Conservation (phyloP, 2,113 vertebrate species). For the Madoqua kirkii region DNA sequence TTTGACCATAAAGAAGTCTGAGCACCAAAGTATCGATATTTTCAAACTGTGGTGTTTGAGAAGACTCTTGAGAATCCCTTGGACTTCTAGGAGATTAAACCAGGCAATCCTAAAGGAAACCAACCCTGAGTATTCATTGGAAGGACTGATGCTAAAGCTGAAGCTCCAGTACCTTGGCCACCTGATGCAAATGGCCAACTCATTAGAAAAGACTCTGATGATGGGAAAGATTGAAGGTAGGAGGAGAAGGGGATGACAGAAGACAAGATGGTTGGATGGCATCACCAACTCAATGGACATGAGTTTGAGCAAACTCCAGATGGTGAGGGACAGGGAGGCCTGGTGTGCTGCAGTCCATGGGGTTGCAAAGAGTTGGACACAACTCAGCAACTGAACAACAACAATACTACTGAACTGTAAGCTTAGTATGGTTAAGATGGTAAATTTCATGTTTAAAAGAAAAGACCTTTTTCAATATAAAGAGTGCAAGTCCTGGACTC, state of each 20-base stretch:
- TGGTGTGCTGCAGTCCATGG: fast-evolving
- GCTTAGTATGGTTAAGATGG: neutral
- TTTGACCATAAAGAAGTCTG: neutral
- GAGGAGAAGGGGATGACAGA: neutral
- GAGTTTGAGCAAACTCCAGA: neutral
- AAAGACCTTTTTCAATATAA: neutral
- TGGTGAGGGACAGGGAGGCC: neutral
- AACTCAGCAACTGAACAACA: neutral
- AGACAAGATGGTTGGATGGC: neutral
- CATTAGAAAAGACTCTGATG: neutral
- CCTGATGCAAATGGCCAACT: neutral
- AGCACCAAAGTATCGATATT: neutral
- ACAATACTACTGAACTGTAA: neutral
- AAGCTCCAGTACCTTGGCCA: neutral
- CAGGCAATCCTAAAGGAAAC: neutral
- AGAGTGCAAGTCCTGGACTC: neutral
- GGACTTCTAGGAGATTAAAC: neutral
- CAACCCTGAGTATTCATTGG: neutral
- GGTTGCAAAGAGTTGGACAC: fast-evolving
- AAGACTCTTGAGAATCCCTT: neutral
- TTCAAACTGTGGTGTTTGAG: neutral
- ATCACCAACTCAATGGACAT: neutral
- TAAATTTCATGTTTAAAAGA: neutral
- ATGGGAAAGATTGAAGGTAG: neutral
- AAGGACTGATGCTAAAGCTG: neutral